Evolutionary conservation across 2,888 invertebrate genomes (phyloP).

Genomic region (Eilema sororculum): DNA sequence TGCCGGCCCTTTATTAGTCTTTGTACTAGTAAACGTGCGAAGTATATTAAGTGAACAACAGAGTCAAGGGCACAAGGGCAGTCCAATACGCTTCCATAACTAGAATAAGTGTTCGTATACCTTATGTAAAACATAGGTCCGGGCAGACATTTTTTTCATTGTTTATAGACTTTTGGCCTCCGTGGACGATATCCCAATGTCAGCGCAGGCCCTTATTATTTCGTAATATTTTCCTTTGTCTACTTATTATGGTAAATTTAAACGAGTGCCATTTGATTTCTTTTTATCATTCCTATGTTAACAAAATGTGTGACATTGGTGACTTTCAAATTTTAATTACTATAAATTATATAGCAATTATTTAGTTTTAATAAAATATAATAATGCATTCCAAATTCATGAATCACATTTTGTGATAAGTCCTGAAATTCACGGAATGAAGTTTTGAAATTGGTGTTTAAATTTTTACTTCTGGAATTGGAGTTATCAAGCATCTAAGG

Average conservation of each 20-base stretch:
- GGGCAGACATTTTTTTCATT: constrained; percentile 1
- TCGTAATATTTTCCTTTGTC: neutral
- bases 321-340: neutral
- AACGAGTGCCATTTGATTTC: neutral
- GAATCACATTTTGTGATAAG: too few species aligned
- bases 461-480: too few species aligned
- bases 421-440: too few species aligned
- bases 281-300: neutral
- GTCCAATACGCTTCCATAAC: neutral
- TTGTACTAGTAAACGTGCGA: neutral
- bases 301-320: neutral
- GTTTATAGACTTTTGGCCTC: neutral
- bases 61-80: neutral
- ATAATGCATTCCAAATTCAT: too few species aligned
- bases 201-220: neutral
- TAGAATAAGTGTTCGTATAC: neutral
- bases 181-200: neutral
- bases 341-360: neutral
- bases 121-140: neutral
- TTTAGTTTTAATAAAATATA: too few species aligned
- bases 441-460: too few species aligned
- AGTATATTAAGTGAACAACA: neutral
- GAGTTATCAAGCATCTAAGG: neutral
- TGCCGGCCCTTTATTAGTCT: neutral
- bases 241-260: neutral